Percentiles rank a stretch among this genome's conserved stretches.
phyloP scores from a whole-genome alignment of 2,888 invertebrate genomes.

The Kryphioiulus occultus region DNA sequence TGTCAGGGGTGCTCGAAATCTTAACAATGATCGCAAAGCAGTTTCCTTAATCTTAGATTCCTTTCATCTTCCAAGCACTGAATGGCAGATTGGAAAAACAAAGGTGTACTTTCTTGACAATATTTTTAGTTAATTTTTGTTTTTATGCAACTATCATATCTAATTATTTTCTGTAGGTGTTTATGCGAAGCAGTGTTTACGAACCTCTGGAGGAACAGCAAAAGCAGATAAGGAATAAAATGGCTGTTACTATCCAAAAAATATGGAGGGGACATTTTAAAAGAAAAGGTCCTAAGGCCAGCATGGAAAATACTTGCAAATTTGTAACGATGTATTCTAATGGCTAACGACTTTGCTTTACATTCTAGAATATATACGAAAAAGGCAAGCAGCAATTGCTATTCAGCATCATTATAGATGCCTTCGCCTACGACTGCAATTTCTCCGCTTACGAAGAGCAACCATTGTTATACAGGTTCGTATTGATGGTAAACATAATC shows the following conservation, averaged over 20 bases:
- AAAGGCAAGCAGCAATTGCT: slow-evolving; percentile 73
- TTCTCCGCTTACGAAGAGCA: slow-evolving; percentile 81
- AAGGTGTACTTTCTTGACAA: slow-evolving; percentile 65
- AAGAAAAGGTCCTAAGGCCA: slow-evolving; percentile 65
- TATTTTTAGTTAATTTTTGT: neutral
- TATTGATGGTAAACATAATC: neutral
- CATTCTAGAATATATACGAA: slow-evolving; percentile 70
- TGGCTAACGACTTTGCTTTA: neutral
- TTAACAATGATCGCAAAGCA: slow-evolving; percentile 58
- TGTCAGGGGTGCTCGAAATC: slow-evolving; percentile 64
- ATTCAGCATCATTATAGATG: slow-evolving; percentile 86
- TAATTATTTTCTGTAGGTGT: slow-evolving; percentile 65
- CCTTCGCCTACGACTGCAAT: slow-evolving; percentile 82
- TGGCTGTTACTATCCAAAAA: slow-evolving; percentile 79
- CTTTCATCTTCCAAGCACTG: slow-evolving; percentile 74
- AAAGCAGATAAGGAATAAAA: slow-evolving; percentile 72
- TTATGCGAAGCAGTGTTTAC: slow-evolving; percentile 80
- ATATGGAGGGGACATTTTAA: slow-evolving; percentile 73
- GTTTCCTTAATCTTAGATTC: slow-evolving; percentile 67
- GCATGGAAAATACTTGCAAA: neutral
- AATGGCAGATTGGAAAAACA: slow-evolving; percentile 87
- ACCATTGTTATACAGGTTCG: slow-evolving; percentile 80
- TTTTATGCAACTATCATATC: neutral
- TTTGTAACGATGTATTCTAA: neutral
- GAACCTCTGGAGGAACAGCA: slow-evolving; percentile 84